Conservation (phyloP, 2,888 invertebrate species). For the Heliconius charithonia region DNA sequence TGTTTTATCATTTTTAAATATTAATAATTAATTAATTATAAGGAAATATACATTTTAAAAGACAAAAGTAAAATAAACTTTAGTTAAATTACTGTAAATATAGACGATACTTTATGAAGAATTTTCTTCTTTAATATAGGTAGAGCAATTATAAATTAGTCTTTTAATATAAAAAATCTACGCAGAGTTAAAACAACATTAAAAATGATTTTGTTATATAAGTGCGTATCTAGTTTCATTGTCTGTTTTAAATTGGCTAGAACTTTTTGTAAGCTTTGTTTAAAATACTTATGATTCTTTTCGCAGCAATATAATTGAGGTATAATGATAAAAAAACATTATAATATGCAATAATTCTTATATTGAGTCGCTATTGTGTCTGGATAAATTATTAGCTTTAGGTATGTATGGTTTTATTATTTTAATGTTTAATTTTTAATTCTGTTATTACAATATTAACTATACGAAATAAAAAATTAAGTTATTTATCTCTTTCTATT, state of each 20-base stretch:
- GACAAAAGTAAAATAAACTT: too few relatives aligned
- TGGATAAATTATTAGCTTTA: background rate
- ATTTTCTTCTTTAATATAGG: background rate
- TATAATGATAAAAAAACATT: slow-evolving; percentile 9
- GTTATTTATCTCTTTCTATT: too few relatives aligned
- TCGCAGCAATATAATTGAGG: slow-evolving; percentile 21
- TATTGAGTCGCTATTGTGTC: slow-evolving; percentile 1
- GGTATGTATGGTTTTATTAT: background rate
- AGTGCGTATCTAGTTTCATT: slow-evolving; percentile 16
- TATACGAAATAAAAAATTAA: too few relatives aligned
- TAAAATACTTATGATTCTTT: background rate
- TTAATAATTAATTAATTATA: too few relatives aligned
- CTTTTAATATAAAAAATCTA: background rate
- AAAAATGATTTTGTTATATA: background rate
- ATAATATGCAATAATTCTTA: slow-evolving; percentile 10
- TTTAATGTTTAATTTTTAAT: background rate
- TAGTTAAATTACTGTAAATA: too few relatives aligned
- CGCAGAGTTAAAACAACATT: background rate
- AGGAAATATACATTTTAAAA: too few relatives aligned
- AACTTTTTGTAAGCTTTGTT: slow-evolving; percentile 6
- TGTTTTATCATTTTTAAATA: too few relatives aligned
- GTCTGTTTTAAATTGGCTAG: background rate
- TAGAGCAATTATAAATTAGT: background rate
- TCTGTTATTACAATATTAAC: background rate
- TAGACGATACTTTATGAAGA: too few relatives aligned